These are phyloP conservation scores for Aplysia californica DNA, from an alignment of 1,140 invertebrate genomes.

Conservation along the genomic window DNA sequence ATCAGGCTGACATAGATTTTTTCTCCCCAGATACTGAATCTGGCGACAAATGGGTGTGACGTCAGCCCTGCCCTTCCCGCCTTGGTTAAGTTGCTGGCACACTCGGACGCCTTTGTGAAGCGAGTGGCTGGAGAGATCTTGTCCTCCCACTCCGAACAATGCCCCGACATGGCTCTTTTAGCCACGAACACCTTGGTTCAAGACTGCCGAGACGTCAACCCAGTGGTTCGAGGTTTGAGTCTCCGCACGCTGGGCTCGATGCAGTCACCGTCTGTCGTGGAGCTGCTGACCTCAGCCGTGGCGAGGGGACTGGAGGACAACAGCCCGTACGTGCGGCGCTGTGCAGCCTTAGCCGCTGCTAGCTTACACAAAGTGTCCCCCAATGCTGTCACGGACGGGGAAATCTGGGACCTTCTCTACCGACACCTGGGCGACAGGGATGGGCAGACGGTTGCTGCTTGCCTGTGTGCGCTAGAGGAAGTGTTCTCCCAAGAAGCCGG, in stretches of 20 bases:
- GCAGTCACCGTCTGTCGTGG: neutral
- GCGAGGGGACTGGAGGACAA: conserved; percentile 3
- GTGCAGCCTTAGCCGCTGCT: conserved; percentile 3
- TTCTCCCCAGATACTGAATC: conserved; percentile 11
- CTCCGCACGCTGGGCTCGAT: conserved; percentile 2
- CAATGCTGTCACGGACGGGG: conserved; percentile 12
- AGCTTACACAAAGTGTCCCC: conserved; percentile 7
- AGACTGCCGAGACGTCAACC: conserved; percentile 23
- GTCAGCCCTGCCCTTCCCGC: conserved; percentile 4
- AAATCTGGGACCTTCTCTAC: conserved; percentile 21
- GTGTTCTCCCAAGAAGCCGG: conserved; percentile 16
- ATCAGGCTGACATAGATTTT: neutral
- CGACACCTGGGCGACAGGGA: conserved; percentile 10
- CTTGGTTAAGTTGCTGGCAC: conserved; percentile 12
- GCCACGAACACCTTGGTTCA: conserved; percentile 24
- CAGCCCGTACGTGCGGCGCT: conserved; percentile 2
- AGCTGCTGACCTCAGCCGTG: neutral
- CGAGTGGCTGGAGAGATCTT: conserved; percentile 20
- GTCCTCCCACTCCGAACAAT: neutral
- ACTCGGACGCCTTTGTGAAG: conserved; percentile 14
- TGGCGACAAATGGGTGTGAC: conserved; percentile 11
- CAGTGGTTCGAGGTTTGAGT: conserved; percentile 10
- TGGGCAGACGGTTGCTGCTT: conserved; percentile 1
- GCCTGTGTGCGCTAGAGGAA: conserved; percentile 24
- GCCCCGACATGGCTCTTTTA: conserved; percentile 19